Base-by-base conservation (phyloP, 2,113 vertebrate species). In the Hystrix cristata region DNA sequence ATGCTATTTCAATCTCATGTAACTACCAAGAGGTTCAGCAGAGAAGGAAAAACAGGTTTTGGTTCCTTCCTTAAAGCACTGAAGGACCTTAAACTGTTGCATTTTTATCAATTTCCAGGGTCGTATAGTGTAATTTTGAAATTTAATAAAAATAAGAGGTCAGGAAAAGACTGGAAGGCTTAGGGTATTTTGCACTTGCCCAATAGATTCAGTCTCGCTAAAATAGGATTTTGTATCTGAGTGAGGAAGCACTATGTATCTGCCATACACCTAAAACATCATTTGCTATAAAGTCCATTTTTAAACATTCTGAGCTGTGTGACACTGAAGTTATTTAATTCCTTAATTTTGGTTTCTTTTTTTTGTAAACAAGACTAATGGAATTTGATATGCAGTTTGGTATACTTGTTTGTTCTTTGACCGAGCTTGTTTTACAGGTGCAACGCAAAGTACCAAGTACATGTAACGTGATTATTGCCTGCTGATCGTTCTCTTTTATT, bases 91-190 rank as follows among this genome's bases (percentile, higher is more conserved):
- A 79, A 0, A 9, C 18, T 85, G 18, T 9, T 87, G 1, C 69
- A 57, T 83, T 94, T 18, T 85, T 34, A 93, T 87, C 85, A 79
- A 51, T 87, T 90, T 96, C 55, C 38, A 84, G 2, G 27, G n/a
- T 69, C 93, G 60, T 78, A 29, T 65, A 59, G 46, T 51, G 2
- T 72, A 43, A 81, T 95, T 95, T 95, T 84, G 78, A 97, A 71
- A 80, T 91, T 94, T 43, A 95, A 38, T 62, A 10, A 51, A 94
- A 57, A 53, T 53, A 74, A 71, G 1, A 84, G 25, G 19, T 51
- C 3, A 90, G 38, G 12, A 78, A 84, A 91, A 90, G 87, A 25
- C 64, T 62, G 19, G 7, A 69, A 90, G 13, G 25, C 65, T 76
- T n/a, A 8, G 1, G 62, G 23, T 21, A 25, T 46, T 87, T 95